Base-by-base conservation (phyloP, 2,888 invertebrate genomes). In the Protodeltote pygarga region DNA sequence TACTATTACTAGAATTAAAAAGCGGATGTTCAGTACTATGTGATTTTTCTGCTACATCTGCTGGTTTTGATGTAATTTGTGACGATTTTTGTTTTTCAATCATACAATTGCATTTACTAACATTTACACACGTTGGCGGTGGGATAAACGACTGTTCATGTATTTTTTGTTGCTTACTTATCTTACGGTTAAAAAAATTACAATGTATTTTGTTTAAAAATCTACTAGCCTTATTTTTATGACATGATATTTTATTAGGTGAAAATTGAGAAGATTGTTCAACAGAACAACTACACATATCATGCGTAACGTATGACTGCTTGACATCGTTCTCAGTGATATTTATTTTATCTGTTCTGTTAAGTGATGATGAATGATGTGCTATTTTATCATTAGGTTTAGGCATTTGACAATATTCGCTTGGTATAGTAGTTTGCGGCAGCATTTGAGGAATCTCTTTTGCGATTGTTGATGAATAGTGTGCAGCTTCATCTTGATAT, bases 141-240 rank as follows among this genome's bases (percentile, higher is more conserved):
- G n/a, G n/a, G n/a, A n/a, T n/a, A n/a, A n/a, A n/a, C n/a, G n/a
- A n/a, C n/a, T 23, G 6, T 5, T 25, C 5, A 11, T 10, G 3
- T 23, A 19, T 14, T 35, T 40, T 31, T 23, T 9, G 31, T 39
- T 51, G 19, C 17, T 38, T 9, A 34, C 28, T 41, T 38, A 9
- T 29, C 41, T 38, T 53, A 53, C 5, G 71, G 14, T 54, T 65
- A 63, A 51, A 52, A 19, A 54, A 31, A 21, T 38, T 48, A 48
- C 17, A 41, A 41, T 27, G 25, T 37, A 54, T 29, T 40, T 25
- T 48, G 37, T 1, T 34, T n/a, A 54, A 10, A 53, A 54, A 23
- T 25, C 41, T 41, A 41, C 28, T 53, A 31, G 47, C 6, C 32
- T 35, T 52, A 55, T 11, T 47, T 31, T 14, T 24, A 40, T 32